Evolutionary conservation across 1,140 invertebrate genomes (phyloP).

Genomic region (Stenopsyche tienmushanensis): DNA sequence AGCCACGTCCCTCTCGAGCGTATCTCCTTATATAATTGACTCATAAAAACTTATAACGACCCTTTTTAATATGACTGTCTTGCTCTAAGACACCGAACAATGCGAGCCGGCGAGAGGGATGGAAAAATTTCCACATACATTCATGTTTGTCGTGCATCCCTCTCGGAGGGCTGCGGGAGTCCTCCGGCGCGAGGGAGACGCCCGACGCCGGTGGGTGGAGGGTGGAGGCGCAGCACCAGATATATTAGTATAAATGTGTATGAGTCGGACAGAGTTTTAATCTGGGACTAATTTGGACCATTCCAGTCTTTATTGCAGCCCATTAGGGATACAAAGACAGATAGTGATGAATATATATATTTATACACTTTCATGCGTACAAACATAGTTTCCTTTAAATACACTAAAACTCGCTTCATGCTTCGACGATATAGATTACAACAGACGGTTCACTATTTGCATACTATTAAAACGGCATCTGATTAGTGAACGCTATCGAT

Average conservation of each 20-base stretch:
- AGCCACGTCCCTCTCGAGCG: conserved; percentile 22
- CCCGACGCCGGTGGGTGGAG: background rate
- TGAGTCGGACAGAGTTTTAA: conserved; percentile 40
- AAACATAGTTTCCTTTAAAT: too few species aligned
- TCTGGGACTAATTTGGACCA: conserved; percentile 43
- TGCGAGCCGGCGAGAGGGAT: background rate
- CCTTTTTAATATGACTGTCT: background rate
- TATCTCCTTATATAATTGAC: conserved; percentile 39
- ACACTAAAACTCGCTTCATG: too few species aligned
- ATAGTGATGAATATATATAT: conserved; percentile 17
- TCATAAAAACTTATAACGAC: conserved; percentile 42
- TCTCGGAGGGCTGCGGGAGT: background rate
- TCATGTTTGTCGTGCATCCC: background rate
- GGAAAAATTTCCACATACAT: too few species aligned
- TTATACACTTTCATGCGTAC: too few species aligned
- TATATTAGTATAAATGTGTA: conserved; percentile 26
- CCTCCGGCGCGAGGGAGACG: conserved; percentile 1
- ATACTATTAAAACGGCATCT: too few species aligned
- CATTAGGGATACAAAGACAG: conserved; percentile 34
- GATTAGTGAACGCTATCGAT: too few species aligned
- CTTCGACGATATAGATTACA: too few species aligned
- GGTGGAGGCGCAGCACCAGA: background rate
- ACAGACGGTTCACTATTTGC: too few species aligned
- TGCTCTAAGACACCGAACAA: background rate
- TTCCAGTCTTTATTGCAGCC: conserved; percentile 41